Evolutionary conservation across 2,888 invertebrate species (phyloP).

Genomic region (Heteropelma amictum): DNA sequence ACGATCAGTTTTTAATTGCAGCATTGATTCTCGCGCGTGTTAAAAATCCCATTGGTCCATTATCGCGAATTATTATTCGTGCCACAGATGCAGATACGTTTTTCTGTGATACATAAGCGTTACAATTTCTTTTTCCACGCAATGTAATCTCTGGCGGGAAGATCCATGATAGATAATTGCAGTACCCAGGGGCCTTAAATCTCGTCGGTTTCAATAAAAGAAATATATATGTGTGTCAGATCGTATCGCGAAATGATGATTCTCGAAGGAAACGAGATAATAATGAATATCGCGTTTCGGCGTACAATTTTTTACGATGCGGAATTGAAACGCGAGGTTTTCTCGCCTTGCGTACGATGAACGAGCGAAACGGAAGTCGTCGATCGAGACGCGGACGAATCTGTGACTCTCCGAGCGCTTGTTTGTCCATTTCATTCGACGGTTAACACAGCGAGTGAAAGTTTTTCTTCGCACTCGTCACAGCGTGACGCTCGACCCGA

Average conservation of each 20-base stretch:
- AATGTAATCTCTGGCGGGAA: too few relatives aligned
- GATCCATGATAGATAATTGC: too few relatives aligned
- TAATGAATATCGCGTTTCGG: background rate
- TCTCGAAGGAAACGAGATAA: background rate
- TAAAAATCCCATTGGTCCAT: too few relatives aligned
- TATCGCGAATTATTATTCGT: too few relatives aligned
- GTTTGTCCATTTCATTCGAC: background rate
- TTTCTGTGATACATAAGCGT: too few relatives aligned
- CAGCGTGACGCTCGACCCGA: background rate
- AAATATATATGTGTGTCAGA: background rate
- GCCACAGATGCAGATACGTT: too few relatives aligned
- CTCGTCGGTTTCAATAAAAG: background rate
- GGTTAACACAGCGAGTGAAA: constrained; percentile 6
- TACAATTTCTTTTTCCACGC: too few relatives aligned
- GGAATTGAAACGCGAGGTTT: background rate
- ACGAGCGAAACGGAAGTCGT: background rate
- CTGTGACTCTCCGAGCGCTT: too few relatives aligned
- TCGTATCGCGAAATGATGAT: constrained; percentile 2
- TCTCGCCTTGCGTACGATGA: background rate
- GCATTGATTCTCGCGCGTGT: too few relatives aligned
- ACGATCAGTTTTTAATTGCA: too few relatives aligned
- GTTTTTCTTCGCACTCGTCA: background rate
- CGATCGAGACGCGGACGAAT: too few relatives aligned
- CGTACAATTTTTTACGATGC: background rate
- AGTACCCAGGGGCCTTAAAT: constrained; percentile 1